Conservation (phyloP, 2,113 vertebrate species). For the Nothobranchius kuhntae region DNA sequence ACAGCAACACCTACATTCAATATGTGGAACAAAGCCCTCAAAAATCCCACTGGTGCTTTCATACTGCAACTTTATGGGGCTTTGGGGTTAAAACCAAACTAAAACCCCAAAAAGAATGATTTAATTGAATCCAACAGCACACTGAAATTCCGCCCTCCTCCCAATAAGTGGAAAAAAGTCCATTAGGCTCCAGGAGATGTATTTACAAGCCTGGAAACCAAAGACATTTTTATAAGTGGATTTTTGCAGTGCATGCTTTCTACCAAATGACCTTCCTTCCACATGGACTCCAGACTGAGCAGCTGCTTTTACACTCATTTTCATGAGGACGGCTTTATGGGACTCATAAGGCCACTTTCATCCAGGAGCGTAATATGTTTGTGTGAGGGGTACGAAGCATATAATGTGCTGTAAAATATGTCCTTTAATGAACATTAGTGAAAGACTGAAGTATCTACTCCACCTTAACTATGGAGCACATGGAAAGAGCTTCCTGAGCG, state of each 20-base stretch:
- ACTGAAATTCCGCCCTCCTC: constrained; percentile 35
- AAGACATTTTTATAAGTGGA: constrained; percentile 64
- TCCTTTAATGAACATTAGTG: constrained; percentile 90
- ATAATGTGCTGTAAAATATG: constrained; percentile 93
- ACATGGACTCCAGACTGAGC: constrained; percentile 82
- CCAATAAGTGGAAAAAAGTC: constrained; percentile 30
- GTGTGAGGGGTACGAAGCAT: constrained; percentile 92
- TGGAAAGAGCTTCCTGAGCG: constrained; percentile 62
- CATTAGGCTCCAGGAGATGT: constrained; percentile 64
- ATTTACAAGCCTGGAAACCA: constrained; percentile 59
- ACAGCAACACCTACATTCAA: constrained; percentile 20
- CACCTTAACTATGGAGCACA: constrained; percentile 72
- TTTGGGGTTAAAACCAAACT: constrained; percentile 40
- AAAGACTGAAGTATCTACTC: constrained; percentile 76
- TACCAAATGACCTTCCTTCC: constrained; percentile 78
- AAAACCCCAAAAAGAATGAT: constrained; percentile 32
- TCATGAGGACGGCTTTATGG: constrained; percentile 91
- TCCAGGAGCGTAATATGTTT: constrained; percentile 89
- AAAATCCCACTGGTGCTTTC: constrained; percentile 38
- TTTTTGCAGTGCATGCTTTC: constrained; percentile 77
- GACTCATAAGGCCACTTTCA: constrained; percentile 90
- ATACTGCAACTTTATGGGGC: constrained; percentile 39
- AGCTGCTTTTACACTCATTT: constrained; percentile 87
- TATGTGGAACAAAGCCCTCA: constrained; percentile 43
- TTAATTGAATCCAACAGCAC: constrained; percentile 48